These are phyloP conservation scores for Axinella damicornis DNA, from an alignment of 37 sponge, comb jelly and placozoan genomes.

Conservation along the genomic window DNA sequence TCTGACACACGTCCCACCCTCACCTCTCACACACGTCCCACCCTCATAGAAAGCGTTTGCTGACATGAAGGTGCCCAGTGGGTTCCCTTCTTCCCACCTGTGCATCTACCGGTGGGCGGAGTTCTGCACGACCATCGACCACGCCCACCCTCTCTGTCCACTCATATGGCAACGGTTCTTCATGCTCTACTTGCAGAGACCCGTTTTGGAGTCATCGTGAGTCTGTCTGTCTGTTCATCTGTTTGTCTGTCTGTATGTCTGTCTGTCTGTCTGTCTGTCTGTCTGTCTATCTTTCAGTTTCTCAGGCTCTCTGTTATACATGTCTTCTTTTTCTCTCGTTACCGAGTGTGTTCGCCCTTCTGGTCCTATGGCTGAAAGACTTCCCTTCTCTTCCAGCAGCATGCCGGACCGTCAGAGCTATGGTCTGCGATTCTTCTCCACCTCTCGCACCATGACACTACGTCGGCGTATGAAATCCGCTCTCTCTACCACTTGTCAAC, in stretches of 20 bases:
- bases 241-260: not conserved
- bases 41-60: slow-evolving; percentile 55
- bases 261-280: too few relatives aligned
- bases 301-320: too few relatives aligned
- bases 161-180: slow-evolving; percentile 92
- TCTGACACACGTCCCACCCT: too few relatives aligned
- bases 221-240: not conserved
- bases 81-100: slow-evolving; percentile 58
- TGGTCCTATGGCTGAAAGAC: too few relatives aligned
- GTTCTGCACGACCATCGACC: slow-evolving; percentile 61
- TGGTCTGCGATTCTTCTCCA: slow-evolving; percentile 56
- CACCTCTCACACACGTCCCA: too few relatives aligned
- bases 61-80: slow-evolving; percentile 25
- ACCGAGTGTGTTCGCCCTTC: too few relatives aligned
- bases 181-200: slow-evolving; percentile 84
- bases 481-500: slow-evolving; percentile 21
- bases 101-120: slow-evolving; percentile 92
- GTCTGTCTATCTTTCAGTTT: not conserved
- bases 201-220: slow-evolving; percentile 52
- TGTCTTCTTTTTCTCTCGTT: not conserved
- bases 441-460: not conserved
- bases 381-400: too few relatives aligned
- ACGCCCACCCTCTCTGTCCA: slow-evolving; percentile 71
- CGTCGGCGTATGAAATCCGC: slow-evolving; percentile 44
- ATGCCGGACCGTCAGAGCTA: slow-evolving; percentile 58